These are phyloP conservation scores for Bradynema listronoti DNA, from an alignment of 1,140 invertebrate species.

Conservation along the genomic window DNA sequence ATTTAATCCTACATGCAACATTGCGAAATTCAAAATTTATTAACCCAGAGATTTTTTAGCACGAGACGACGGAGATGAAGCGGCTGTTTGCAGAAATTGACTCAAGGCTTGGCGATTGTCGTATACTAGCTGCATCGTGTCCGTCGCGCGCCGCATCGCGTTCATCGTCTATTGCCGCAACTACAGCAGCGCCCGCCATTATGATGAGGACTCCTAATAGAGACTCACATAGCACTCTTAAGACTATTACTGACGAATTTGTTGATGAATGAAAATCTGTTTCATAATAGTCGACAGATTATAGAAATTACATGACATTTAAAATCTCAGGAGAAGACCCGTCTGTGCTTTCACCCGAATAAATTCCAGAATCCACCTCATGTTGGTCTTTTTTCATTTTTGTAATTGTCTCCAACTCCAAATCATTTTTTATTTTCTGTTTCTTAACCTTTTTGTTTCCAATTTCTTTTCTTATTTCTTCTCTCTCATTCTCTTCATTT, in stretches of 20 bases:
- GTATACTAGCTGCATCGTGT: conserved; percentile 41
- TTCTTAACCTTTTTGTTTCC: neutral
- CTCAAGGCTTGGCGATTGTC: conserved; percentile 40
- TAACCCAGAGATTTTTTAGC: conserved; percentile 25
- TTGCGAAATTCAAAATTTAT: conserved; percentile 11
- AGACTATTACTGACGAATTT: neutral
- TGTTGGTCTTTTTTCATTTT: no score
- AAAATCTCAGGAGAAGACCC: neutral
- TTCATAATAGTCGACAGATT: neutral
- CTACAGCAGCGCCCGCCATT: neutral
- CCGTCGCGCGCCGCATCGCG: conserved; percentile 27
- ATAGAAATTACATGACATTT: neutral
- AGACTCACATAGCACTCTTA: neutral
- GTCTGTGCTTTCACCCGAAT: neutral
- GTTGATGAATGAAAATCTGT: neutral
- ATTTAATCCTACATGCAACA: conserved; percentile 7
- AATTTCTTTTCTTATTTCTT: neutral
- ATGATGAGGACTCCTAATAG: neutral
- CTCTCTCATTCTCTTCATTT: neutral
- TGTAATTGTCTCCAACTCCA: neutral
- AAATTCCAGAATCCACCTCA: neutral
- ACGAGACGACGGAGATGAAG: conserved; percentile 46
- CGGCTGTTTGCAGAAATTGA: conserved; percentile 48
- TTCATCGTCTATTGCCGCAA: neutral
- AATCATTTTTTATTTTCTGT: neutral